These are phyloP conservation scores for Elymnias hypermnestra DNA, from an alignment of 1,140 invertebrate genomes.

Conservation along the genomic window DNA sequence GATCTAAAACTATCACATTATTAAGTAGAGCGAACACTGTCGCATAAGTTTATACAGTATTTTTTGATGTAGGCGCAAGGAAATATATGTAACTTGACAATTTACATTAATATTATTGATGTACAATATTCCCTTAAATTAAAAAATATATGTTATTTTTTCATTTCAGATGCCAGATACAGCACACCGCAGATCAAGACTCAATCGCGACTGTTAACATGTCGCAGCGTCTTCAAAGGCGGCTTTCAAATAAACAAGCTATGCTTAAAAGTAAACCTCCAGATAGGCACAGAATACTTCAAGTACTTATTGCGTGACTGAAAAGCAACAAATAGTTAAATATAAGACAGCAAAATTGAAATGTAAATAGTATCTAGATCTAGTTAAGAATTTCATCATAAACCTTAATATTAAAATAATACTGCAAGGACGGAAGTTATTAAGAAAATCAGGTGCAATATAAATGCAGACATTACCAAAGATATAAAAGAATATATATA, in stretches of 20 bases:
- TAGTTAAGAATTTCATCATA: no score
- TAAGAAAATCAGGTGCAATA: no score
- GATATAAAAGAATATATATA: no score
- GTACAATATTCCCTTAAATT: neutral
- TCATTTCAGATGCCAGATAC: constrained; percentile 47
- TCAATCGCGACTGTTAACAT: constrained; percentile 43
- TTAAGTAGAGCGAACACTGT: no score
- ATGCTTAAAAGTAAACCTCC: constrained; percentile 57
- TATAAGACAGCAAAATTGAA: neutral
- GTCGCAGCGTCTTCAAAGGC: constrained; percentile 30
- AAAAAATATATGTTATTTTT: neutral
- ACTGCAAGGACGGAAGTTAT: no score
- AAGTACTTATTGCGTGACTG: constrained; percentile 22
- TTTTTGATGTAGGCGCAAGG: no score
- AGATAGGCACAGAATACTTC: constrained; percentile 35
- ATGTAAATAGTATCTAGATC: neutral
- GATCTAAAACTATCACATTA: no score
- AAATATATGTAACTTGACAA: no score
- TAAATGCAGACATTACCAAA: no score
- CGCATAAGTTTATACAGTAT: no score
- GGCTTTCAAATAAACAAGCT: constrained; percentile 31
- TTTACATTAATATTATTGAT: neutral
- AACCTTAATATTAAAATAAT: no score
- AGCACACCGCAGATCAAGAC: constrained; percentile 4
- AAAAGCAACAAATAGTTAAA: constrained; percentile 2